These are phyloP conservation scores for Trachythela sp. DNA, from an alignment of 64 coral and sea anemone genomes.

Conservation along the genomic window DNA sequence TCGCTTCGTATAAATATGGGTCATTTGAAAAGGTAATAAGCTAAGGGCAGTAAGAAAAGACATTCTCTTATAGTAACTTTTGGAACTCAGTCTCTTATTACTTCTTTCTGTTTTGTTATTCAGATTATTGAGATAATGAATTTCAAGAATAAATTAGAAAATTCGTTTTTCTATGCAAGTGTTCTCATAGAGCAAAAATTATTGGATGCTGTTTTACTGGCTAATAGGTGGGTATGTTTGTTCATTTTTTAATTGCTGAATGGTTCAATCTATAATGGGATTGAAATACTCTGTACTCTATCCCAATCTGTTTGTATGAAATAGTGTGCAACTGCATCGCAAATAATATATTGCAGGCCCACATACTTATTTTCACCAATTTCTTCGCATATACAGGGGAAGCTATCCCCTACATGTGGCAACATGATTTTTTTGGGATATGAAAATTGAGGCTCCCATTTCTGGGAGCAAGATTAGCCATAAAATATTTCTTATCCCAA, in stretches of 20 bases:
- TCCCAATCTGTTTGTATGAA: too few relatives aligned
- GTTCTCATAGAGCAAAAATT: constrained; percentile 87
- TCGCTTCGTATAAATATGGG: constrained; percentile 95
- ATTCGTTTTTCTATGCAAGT: constrained; percentile 69
- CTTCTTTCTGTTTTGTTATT: not conserved
- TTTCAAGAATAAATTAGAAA: constrained; percentile 67
- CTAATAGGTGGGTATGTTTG: constrained; percentile 57
- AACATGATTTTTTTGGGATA: too few relatives aligned
- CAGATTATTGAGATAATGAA: constrained; percentile 89
- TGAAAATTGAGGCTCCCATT: too few relatives aligned
- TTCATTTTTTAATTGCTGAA: too few relatives aligned
- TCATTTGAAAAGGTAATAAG: constrained; percentile 95
- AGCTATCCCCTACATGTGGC: too few relatives aligned
- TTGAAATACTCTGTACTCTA: not conserved
- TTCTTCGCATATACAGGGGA: too few relatives aligned
- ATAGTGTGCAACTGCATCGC: too few relatives aligned
- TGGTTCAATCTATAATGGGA: not conserved
- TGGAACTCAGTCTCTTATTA: not conserved
- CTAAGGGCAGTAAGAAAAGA: not conserved
- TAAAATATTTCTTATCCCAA: too few relatives aligned
- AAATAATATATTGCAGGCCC: too few relatives aligned
- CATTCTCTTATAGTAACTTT: not conserved
- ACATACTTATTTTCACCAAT: too few relatives aligned
- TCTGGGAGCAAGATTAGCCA: too few relatives aligned
- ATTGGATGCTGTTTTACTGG: constrained; percentile 57